Evolutionary conservation across 1,140 invertebrate species (phyloP).

Genomic region (Drosophila orosa): DNA sequence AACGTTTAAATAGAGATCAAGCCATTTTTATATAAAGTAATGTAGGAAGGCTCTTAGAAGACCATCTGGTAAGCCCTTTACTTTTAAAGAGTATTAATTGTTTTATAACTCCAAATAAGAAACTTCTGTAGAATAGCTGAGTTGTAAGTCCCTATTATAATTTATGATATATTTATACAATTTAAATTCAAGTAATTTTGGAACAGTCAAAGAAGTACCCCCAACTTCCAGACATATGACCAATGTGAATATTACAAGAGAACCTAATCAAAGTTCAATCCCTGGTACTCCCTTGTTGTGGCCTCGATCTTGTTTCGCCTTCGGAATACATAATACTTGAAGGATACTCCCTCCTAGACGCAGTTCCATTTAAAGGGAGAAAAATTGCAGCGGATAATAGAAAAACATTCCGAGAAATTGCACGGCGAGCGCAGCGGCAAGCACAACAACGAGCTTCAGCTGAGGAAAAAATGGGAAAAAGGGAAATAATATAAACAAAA

Average conservation of each 20-base stretch:
- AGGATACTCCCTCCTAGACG: conserved; percentile 20
- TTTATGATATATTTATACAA: background rate
- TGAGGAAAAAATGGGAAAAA: conserved; percentile 27
- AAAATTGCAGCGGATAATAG: conserved; percentile 36
- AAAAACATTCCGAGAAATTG: conserved; percentile 52
- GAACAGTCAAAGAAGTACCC: background rate
- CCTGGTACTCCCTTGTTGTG: too few species aligned
- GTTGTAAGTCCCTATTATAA: too few species aligned
- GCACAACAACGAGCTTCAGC: conserved; percentile 26
- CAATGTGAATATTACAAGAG: background rate
- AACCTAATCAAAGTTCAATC: background rate
- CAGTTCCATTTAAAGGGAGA: conserved; percentile 21
- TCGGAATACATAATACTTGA: conserved; percentile 9
- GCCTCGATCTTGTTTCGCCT: conserved; percentile 14
- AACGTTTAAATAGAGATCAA: too few species aligned
- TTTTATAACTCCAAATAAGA: too few species aligned
- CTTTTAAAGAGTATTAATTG: too few species aligned
- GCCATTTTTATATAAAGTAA: too few species aligned
- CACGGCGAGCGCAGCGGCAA: conserved; percentile 33
- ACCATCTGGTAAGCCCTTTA: too few species aligned
- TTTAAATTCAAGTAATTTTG: background rate
- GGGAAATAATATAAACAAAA: conserved; percentile 77
- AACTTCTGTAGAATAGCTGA: too few species aligned
- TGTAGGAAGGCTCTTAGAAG: too few species aligned
- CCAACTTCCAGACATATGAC: background rate